Evolutionary conservation across 2,797 vertebrate species (phyloP).

Genomic region (Xenopus petersii): DNA sequence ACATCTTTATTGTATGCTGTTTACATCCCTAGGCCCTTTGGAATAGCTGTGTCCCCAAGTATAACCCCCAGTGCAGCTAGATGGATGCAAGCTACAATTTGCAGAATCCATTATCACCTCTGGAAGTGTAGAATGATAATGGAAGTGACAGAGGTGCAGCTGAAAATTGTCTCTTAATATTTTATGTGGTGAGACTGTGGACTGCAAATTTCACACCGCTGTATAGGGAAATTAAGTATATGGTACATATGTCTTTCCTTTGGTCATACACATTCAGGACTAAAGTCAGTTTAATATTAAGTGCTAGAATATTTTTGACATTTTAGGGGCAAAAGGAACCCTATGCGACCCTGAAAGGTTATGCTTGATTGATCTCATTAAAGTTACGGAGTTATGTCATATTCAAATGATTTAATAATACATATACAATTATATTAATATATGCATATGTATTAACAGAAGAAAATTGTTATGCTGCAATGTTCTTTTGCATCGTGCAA

Average conservation of each 20-base stretch:
- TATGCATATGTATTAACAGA: too few relatives aligned
- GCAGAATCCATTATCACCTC: constrained; percentile 83
- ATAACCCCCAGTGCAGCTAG: constrained; percentile 62
- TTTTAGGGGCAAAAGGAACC: constrained; percentile 47
- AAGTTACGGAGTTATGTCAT: too few relatives aligned
- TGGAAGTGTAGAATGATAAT: constrained; percentile 77
- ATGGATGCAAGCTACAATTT: constrained; percentile 72
- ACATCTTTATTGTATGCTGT: constrained; percentile 38
- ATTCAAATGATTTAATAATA: too few relatives aligned
- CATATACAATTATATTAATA: too few relatives aligned
- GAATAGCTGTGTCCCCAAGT: constrained; percentile 61
- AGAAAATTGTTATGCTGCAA: too few relatives aligned
- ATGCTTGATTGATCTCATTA: neutral
- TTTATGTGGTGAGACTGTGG: constrained; percentile 78
- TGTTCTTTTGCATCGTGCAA: too few relatives aligned
- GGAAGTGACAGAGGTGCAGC: constrained; percentile 82
- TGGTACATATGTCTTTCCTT: constrained; percentile 35
- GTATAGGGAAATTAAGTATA: constrained; percentile 66
- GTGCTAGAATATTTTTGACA: constrained; percentile 28
- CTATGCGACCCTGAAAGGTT: constrained; percentile 17
- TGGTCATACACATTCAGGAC: constrained; percentile 49
- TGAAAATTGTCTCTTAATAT: constrained; percentile 95
- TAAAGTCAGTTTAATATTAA: constrained; percentile 41
- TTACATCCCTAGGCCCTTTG: constrained; percentile 63
- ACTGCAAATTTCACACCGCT: constrained; percentile 73